Evolutionary conservation across 2,113 vertebrate species (phyloP), one percentile per base, ranked within the genome.

Genomic region (Halcyon senegalensis): DNA sequence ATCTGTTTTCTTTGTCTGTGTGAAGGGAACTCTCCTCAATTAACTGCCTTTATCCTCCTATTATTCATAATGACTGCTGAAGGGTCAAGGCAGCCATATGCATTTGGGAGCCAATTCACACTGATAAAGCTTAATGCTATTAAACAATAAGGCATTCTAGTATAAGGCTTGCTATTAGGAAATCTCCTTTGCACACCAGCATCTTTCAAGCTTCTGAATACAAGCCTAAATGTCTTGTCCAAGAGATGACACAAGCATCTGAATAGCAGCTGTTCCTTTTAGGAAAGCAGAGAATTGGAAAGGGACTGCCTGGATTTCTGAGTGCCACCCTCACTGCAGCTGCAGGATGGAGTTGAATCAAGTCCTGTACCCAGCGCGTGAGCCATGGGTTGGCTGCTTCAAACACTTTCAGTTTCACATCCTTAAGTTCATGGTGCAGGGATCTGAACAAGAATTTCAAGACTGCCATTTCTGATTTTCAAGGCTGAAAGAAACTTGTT

Each of bases 291-390:
- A 68, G 33, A 81, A 53, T 24, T 69, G 62, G 20, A 58, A 77
- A 76, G 44, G 37, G 85, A n/a, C 11, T 50, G 37, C 30, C n/a
- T 35, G 46, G 41, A 76, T 39, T 55, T 78, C 60, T 62, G 31
- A 95, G 37, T 1, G 2, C 8, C 50, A 53, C 37, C 35, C 21
- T 5, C 68, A 67, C 13, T 41, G n/a, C 80, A 63, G 55, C 51
- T 74, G 73, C 2, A 0, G 19, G 23, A 55, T 0, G 0, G 74
- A 11, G 9, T 46, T 69, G 67, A 11, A 7, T 59, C 48, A 9
- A 68, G 56, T 2, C 30, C 53, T 0, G 0, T 60, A 33, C 37
- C 46, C 0, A 3, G 13, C 7, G 5, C 1, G 1, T 20, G 24
- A 87, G 31, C 28, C 77, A 39, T 51, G 1, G 8, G 81, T 73